These are phyloP conservation scores for Sthenelais limicola DNA, from an alignment of 2,888 invertebrate species.

Conservation along the genomic window DNA sequence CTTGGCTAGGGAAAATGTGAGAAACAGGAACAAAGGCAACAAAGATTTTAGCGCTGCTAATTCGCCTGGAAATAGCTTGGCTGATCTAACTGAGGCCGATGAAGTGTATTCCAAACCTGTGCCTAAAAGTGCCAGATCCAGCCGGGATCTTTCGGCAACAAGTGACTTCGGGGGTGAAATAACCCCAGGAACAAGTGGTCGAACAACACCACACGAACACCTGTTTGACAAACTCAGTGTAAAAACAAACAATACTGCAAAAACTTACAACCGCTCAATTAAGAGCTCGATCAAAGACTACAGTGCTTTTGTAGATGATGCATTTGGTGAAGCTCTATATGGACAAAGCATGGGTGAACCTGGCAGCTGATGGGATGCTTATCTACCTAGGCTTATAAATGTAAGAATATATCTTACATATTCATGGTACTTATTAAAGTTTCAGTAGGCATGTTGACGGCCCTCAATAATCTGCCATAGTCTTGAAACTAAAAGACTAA, in stretches of 20 bases:
- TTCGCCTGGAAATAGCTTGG: neutral
- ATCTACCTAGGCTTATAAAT: too few relatives aligned
- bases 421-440: too few relatives aligned
- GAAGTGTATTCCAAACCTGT: neutral
- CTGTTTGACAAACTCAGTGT: too few relatives aligned
- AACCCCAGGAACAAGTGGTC: too few relatives aligned
- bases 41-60: neutral
- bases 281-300: slow-evolving; percentile 7
- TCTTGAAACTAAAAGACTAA: too few relatives aligned
- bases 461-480: too few relatives aligned
- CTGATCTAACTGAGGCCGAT: neutral
- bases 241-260: neutral
- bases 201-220: too few relatives aligned
- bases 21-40: neutral
- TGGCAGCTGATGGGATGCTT: slow-evolving; percentile 21
- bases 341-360: slow-evolving; percentile 24
- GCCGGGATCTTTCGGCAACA: too few relatives aligned
- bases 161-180: too few relatives aligned
- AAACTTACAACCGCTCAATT: too few relatives aligned
- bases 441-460: too few relatives aligned
- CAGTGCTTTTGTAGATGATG: slow-evolving; percentile 5
- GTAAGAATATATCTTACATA: too few relatives aligned
- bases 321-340: slow-evolving; percentile 4
- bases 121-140: slow-evolving; percentile 1
- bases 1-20: neutral